These are phyloP conservation scores for Tromatobia lineatoria DNA, from an alignment of 2,888 invertebrate species.

Conservation along the genomic window DNA sequence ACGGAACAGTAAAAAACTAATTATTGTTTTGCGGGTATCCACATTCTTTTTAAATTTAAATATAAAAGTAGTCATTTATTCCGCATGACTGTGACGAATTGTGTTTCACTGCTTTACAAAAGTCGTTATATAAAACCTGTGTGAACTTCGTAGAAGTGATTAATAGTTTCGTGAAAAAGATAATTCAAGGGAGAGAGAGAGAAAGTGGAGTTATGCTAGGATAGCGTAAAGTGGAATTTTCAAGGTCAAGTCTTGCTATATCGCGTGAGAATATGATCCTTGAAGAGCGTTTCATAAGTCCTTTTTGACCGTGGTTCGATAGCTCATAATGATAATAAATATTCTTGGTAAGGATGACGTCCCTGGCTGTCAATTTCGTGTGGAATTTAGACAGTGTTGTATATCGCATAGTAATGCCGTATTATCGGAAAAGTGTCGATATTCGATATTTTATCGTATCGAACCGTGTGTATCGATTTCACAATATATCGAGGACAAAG, in stretches of 20 bases:
- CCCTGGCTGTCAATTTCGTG: slow-evolving; percentile 57
- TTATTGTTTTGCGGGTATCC: no score
- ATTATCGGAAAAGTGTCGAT: no score
- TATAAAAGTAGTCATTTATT: background rate
- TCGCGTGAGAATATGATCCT: slow-evolving; percentile 51
- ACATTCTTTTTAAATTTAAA: background rate
- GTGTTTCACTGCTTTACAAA: slow-evolving; percentile 10
- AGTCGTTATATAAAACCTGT: slow-evolving; percentile 10
- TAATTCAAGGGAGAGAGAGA: background rate
- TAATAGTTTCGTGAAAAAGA: slow-evolving; percentile 52
- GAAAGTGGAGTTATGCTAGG: background rate
- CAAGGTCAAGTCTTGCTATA: slow-evolving; percentile 26
- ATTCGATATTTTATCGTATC: no score
- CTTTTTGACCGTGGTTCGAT: slow-evolving; percentile 37
- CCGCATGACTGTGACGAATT: slow-evolving; percentile 23
- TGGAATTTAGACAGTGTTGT: slow-evolving; percentile 36
- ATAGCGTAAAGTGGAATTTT: slow-evolving; percentile 34
- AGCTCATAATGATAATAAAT: background rate
- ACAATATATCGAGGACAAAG: no score
- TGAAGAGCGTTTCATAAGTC: slow-evolving; percentile 33
- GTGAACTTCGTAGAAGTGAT: slow-evolving; percentile 49
- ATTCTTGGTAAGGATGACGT: slow-evolving; percentile 52
- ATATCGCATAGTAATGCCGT: no score
- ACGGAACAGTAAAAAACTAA: background rate
- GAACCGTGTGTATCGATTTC: no score